Conservation (phyloP, 1,140 invertebrate genomes). For the Vollenhovia emeryi region DNA sequence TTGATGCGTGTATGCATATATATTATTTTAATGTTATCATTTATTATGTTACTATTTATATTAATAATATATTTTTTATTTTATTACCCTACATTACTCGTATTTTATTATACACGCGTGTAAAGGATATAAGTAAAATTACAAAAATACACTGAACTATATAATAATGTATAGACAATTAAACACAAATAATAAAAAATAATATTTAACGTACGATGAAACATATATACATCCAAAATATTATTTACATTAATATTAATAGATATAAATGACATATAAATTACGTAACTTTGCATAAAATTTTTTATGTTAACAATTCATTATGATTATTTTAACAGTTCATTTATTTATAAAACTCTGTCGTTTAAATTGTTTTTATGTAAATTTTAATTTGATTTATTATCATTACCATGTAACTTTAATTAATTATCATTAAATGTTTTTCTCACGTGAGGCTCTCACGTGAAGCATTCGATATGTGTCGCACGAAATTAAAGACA, state of each 20-base stretch:
- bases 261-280: constrained; percentile 19
- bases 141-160: background rate
- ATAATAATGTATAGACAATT: background rate
- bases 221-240: background rate
- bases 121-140: background rate
- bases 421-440: background rate
- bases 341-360: constrained; percentile 1
- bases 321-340: background rate
- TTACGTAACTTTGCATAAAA: background rate
- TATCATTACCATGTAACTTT: background rate
- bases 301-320: background rate
- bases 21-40: background rate
- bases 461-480: background rate
- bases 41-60: background rate
- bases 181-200: background rate
- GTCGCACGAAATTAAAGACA: background rate
- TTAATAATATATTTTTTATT: background rate
- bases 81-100: background rate
- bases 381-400: background rate
- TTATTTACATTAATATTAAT: background rate
- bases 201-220: background rate
- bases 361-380: background rate
- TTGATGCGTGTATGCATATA: background rate
- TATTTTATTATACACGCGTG: background rate
- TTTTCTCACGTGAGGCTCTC: background rate